Evolutionary conservation across 2,888 invertebrate genomes (phyloP).

Genomic region (Ennomos quercinarius): DNA sequence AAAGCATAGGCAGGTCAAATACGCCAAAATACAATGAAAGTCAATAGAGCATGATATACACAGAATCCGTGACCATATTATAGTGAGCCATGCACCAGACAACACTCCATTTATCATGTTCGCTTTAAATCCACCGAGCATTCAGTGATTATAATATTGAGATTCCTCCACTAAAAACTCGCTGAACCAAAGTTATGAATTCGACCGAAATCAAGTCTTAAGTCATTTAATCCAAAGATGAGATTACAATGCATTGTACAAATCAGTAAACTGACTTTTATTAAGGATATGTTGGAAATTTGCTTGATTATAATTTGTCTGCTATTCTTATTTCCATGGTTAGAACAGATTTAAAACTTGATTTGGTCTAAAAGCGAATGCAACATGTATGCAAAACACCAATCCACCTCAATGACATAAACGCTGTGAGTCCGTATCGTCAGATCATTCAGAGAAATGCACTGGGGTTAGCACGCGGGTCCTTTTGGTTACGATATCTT

Average conservation of each 20-base stretch:
- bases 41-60: slow-evolving; percentile 1
- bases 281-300: too few relatives aligned
- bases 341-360: slow-evolving; percentile 6
- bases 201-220: slow-evolving; percentile 28
- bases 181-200: slow-evolving; percentile 5
- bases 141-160: slow-evolving; percentile 6
- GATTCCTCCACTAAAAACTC: slow-evolving; percentile 15
- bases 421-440: slow-evolving; percentile 63
- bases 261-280: too few relatives aligned
- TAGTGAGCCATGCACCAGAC: neutral
- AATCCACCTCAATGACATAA: slow-evolving; percentile 75
- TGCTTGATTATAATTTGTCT: too few relatives aligned
- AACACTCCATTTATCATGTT: slow-evolving; percentile 2
- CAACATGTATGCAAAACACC: slow-evolving; percentile 62
- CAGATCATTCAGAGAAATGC: slow-evolving; percentile 95
- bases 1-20: neutral
- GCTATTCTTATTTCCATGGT: neutral
- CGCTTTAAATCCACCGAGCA: slow-evolving; percentile 10
- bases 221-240: neutral
- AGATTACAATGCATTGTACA: too few relatives aligned
- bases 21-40: slow-evolving; percentile 12
- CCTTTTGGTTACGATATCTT: slow-evolving; percentile 99
- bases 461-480: slow-evolving; percentile 98
- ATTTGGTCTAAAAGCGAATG: slow-evolving; percentile 34
- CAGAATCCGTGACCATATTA: neutral